Evolutionary conservation across 2,888 invertebrate species (phyloP).

Genomic region (Drosophila helvetica): DNA sequence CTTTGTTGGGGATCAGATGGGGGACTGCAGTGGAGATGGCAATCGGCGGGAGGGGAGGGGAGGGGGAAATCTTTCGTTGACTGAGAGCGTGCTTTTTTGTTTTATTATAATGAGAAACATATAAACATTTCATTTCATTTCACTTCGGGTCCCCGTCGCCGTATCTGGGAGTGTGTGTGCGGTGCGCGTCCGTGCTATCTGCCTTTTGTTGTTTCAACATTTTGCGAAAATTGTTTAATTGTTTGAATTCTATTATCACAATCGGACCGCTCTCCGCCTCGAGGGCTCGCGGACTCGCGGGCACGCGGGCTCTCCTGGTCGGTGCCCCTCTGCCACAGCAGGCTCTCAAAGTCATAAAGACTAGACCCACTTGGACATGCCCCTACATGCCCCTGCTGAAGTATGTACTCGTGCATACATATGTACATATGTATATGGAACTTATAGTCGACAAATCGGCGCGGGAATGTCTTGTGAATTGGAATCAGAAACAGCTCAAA

Average conservation of each 20-base stretch:
- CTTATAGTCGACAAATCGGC: conserved; percentile 45
- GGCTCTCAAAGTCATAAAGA: conserved; percentile 7
- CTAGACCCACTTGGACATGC: conserved; percentile 11
- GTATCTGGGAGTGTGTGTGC: conserved; percentile 24
- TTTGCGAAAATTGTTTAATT: conserved; percentile 77
- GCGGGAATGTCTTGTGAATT: conserved; percentile 14
- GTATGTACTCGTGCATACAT: conserved; percentile 1
- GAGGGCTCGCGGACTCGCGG: neutral
- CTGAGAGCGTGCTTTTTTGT: conserved; percentile 59
- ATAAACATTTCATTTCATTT: conserved; percentile 62
- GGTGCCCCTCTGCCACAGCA: neutral
- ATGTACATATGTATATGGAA: conserved; percentile 14
- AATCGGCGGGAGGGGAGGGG: neutral
- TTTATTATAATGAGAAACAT: conserved; percentile 77
- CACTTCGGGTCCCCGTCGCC: conserved; percentile 13
- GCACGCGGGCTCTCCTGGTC: neutral
- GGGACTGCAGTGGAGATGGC: neutral
- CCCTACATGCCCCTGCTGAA: neutral
- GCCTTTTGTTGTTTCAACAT: conserved; percentile 65
- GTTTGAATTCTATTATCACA: conserved; percentile 78
- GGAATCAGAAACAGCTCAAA: conserved; percentile 53
- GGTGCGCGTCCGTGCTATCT: conserved; percentile 19
- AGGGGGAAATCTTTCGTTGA: conserved; percentile 14
- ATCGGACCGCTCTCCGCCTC: conserved; percentile 29
- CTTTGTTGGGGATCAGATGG: conserved; percentile 17